Evolutionary conservation across 2,888 invertebrate species (phyloP), one percentile per base, ranked within the genome.

Genomic region (Exocentrus adspersus): DNA sequence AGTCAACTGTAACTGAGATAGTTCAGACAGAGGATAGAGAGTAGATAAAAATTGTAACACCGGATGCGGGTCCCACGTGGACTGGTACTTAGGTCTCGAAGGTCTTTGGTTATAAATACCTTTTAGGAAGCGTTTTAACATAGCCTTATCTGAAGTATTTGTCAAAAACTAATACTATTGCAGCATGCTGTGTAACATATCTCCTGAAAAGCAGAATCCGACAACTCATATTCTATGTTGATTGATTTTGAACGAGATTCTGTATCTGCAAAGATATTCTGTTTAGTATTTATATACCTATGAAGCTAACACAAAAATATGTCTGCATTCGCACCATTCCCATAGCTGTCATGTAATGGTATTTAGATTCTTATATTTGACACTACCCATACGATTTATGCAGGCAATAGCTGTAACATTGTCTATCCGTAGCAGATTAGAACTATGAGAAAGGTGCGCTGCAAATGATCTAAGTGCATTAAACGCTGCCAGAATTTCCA

Each of bases 401-500:
- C 62, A 68, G 1, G 68, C 64, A 12, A 57, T 42, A 10, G 61
- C 61, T 3, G 57, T 61, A n/a, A 68, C 67, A 50, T 75, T 75
- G 45, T 75, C 72, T 1, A 72, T 46, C 9, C 72, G 50, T 9
- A 67, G 42, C 2, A 74, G 17, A 6, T 72, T 65, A 16, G 67
- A 43, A 41, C 68, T 67, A 19, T 63, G 41, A 20, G 7, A 17
- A 2, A 43, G 5, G 17, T 65, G 19, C 16, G 58, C 19, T n/a
- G 72, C 70, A 60, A 73, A 75, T 21, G 57, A 58, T 65, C 67
- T 72, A 16, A 74, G 30, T 4, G 60, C 71, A 17, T 67, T 56
- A 42, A 66, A 70, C 6, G 60, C 69, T n/a, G 74, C 70, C 16
- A 63, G 32, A 51, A 74, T 50, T 58, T 75, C 75, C 37, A 72